phyloP scores from a whole-genome alignment of 2,888 invertebrate species.

The Lottia scabra region DNA sequence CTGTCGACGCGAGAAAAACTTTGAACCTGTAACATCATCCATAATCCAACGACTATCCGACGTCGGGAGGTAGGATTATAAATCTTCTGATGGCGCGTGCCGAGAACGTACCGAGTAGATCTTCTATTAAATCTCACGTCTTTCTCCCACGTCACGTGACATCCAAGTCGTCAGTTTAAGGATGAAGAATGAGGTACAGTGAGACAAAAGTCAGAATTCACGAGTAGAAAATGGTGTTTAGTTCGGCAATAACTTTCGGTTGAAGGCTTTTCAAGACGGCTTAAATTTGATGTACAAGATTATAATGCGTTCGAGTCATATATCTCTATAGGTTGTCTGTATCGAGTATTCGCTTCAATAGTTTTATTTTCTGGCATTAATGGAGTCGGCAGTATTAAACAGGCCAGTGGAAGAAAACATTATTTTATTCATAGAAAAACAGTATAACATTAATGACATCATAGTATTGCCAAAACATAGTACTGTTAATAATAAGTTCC shows the following conservation, averaged over 20 bases:
- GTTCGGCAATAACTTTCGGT: constrained; percentile 4
- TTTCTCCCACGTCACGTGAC: neutral
- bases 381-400: no score
- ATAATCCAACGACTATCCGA: neutral
- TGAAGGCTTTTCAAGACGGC: neutral
- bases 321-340: neutral
- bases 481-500: no score
- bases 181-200: neutral
- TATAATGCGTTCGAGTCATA: neutral
- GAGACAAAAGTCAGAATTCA: neutral
- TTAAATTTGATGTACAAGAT: neutral
- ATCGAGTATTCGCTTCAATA: no score
- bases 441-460: no score
- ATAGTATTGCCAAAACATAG: no score
- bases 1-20: neutral
- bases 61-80: neutral
- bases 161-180: neutral
- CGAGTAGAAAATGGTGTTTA: constrained; percentile 3
- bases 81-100: neutral
- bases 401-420: no score
- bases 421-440: no score
- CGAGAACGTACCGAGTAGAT: neutral
- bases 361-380: no score
- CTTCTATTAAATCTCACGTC: no score
- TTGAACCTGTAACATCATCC: constrained; percentile 1